A percentile compares a stretch with the other conserved stretches of the same genome.
Conservation (phyloP, 2,888 invertebrate genomes). For the Lumbricus terrestris region DNA sequence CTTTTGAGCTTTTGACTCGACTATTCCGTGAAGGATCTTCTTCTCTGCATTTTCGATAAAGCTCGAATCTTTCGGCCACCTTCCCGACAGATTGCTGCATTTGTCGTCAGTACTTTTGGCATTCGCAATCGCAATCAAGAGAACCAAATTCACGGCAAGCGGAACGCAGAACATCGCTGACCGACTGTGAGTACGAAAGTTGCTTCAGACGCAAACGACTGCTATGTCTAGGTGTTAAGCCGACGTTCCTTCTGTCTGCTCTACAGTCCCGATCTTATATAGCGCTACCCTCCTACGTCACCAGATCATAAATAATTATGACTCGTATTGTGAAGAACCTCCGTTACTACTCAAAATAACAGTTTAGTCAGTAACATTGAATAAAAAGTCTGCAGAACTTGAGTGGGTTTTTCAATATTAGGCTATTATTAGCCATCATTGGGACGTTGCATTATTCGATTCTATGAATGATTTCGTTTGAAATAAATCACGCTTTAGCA, state of each 20-base stretch:
- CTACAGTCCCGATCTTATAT: not conserved
- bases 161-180: not conserved
- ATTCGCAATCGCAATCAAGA: not conserved
- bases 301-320: not conserved
- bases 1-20: too few relatives aligned
- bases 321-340: too few relatives aligned
- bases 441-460: too few relatives aligned
- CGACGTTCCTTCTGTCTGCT: not conserved
- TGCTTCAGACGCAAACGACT: not conserved
- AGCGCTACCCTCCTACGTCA: not conserved
- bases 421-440: too few relatives aligned
- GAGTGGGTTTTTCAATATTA: too few relatives aligned
- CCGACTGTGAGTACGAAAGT: not conserved
- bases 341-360: not conserved
- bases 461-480: too few relatives aligned
- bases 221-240: too few relatives aligned
- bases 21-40: too few relatives aligned
- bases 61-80: too few relatives aligned
- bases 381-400: not conserved
- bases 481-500: not conserved
- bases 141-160: not conserved
- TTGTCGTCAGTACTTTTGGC: not conserved
- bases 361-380: not conserved
- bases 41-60: too few relatives aligned
- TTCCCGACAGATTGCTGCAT: too few relatives aligned